Percentiles rank a stretch among this genome's conserved stretches.
These are phyloP conservation scores for Ctenoplectra terminalis DNA, from an alignment of 1,140 invertebrate species.

Conservation along the genomic window DNA sequence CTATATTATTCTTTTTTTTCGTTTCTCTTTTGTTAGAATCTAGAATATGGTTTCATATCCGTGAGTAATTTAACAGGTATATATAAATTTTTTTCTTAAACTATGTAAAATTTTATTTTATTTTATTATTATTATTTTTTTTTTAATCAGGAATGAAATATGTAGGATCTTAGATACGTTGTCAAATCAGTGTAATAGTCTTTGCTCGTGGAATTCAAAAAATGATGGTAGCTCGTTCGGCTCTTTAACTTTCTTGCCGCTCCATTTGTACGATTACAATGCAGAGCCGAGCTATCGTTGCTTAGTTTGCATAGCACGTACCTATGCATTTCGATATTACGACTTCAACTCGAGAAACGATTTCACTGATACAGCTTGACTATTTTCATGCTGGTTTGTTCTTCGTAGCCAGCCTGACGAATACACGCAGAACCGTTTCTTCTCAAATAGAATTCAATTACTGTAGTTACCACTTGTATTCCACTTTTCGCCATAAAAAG, in stretches of 20 bases:
- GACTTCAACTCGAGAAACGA: background rate
- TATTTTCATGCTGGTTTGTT: conserved; percentile 2
- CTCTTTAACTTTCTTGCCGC: background rate
- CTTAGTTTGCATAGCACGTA: conserved; percentile 18
- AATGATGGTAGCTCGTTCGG: background rate
- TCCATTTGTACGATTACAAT: conserved; percentile 12
- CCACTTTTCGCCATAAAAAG: background rate
- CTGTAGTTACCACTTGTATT: background rate
- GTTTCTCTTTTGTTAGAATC: background rate
- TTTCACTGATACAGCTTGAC: background rate
- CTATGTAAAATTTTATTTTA: too few relatives aligned
- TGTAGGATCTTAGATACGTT: too few relatives aligned
- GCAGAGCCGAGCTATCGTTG: conserved; percentile 14
- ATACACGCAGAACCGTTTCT: background rate
- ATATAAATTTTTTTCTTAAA: too few relatives aligned
- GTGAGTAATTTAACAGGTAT: too few relatives aligned
- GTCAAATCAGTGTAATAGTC: too few relatives aligned
- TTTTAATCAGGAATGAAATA: too few relatives aligned
- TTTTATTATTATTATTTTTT: too few relatives aligned
- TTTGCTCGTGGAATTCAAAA: background rate
- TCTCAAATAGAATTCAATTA: background rate
- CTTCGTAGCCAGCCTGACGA: background rate
- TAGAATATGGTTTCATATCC: background rate
- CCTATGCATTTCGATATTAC: conserved; percentile 2
- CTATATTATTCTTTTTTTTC: background rate